phyloP scores from a whole-genome alignment of 2,113 vertebrate genomes.

The Aegotheles bennettii region DNA sequence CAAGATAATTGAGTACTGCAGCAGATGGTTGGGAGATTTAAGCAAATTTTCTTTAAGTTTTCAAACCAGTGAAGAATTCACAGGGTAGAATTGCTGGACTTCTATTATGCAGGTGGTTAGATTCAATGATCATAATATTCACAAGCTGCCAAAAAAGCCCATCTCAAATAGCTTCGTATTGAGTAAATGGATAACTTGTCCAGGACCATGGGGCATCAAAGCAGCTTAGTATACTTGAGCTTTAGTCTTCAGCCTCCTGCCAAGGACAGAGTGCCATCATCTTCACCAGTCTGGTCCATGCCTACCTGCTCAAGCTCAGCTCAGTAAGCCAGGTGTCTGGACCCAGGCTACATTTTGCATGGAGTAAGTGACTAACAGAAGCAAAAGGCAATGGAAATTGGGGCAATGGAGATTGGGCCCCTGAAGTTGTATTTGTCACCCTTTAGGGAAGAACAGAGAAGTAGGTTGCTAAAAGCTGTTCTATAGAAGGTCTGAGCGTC shows the following conservation, averaged over 20 bases:
- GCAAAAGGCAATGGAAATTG: not conserved
- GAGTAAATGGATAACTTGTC: not conserved
- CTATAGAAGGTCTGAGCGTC: not conserved
- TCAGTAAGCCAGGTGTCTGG: not conserved
- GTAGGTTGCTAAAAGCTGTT: not conserved
- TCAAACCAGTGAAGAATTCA: not conserved
- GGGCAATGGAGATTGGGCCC: not conserved
- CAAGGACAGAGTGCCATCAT: not conserved
- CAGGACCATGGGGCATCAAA: not conserved
- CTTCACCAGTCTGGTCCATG: not conserved
- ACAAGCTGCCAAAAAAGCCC: not conserved
- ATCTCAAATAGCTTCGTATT: not conserved
- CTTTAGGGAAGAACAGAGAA: not conserved
- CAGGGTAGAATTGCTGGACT: not conserved
- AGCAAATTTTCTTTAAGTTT: not conserved
- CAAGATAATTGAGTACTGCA: not conserved
- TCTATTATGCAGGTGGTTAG: not conserved
- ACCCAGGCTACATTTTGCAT: not conserved
- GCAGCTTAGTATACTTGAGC: not conserved
- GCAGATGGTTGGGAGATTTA: not conserved
- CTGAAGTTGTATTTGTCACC: not conserved
- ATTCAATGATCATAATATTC: not conserved
- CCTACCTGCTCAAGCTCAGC: not conserved
- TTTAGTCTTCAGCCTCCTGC: not conserved
- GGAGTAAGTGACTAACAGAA: not conserved